Percentiles rank a stretch among this genome's conserved stretches.
These are phyloP conservation scores for Fopius arisanus DNA, from an alignment of 1,140 invertebrate genomes.

Conservation along the genomic window DNA sequence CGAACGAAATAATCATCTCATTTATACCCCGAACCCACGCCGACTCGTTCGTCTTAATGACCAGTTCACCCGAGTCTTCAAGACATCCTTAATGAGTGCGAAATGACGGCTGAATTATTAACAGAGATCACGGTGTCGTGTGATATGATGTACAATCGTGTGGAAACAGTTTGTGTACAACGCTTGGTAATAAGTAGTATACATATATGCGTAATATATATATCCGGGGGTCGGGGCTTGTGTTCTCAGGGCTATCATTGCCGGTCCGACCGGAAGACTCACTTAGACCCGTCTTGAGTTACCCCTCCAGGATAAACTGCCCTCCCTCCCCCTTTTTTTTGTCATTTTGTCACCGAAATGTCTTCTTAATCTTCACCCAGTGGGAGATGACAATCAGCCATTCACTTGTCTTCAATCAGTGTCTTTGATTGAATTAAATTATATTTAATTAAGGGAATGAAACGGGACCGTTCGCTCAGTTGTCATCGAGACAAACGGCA, in stretches of 20 bases:
- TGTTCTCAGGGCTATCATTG: slow-evolving; percentile 67
- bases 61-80: not conserved
- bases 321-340: slow-evolving; percentile 29
- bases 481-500: no score
- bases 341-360: slow-evolving; percentile 32
- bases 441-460: not conserved
- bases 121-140: slow-evolving; percentile 8
- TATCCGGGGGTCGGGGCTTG: slow-evolving; percentile 60
- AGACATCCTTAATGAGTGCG: not conserved
- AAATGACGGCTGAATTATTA: not conserved
- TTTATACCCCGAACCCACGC: not conserved
- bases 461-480: no score
- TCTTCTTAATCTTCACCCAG: slow-evolving; percentile 22
- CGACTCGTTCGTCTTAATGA: not conserved
- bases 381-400: not conserved
- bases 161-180: slow-evolving; percentile 27
- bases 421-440: not conserved
- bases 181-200: slow-evolving; percentile 40
- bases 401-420: slow-evolving; percentile 15
- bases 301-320: slow-evolving; percentile 53
- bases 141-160: slow-evolving; percentile 3
- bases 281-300: slow-evolving; percentile 66
- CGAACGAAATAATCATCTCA: not conserved
- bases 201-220: slow-evolving; percentile 51
- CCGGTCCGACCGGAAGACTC: slow-evolving; percentile 63